Conservation (phyloP, 2,113 vertebrate genomes). For the Aphelocoma coerulescens region DNA sequence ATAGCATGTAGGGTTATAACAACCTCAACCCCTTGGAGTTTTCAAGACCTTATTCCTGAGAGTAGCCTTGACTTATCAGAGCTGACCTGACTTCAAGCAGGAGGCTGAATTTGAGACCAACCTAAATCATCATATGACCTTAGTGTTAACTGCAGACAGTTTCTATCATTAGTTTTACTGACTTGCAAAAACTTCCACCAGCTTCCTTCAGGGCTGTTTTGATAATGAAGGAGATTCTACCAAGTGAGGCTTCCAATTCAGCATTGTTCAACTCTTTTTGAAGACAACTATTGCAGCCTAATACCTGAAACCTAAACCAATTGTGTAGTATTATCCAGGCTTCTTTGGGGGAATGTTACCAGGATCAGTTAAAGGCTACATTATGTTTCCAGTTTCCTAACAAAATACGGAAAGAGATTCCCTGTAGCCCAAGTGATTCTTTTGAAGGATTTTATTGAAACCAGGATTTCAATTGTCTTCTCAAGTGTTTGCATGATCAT, state of each 20-base stretch:
- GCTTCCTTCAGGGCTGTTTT: background rate
- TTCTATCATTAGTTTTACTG: background rate
- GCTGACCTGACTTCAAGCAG: background rate
- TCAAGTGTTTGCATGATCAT: background rate
- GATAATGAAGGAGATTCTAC: background rate
- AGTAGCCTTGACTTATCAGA: background rate
- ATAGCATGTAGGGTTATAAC: background rate
- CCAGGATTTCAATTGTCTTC: conserved; percentile 3
- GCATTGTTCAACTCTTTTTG: background rate
- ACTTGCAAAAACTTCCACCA: background rate
- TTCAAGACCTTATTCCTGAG: background rate
- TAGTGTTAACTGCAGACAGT: background rate
- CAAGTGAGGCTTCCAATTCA: background rate
- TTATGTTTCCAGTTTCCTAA: background rate
- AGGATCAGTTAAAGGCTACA: background rate
- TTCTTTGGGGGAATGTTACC: background rate
- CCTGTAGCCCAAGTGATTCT: background rate
- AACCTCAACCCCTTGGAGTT: background rate
- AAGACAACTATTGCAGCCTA: background rate
- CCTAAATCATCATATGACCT: background rate
- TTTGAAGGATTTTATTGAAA: conserved; percentile 3
- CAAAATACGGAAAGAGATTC: background rate
- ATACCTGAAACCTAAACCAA: conserved; percentile 17
- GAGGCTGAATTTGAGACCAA: background rate
- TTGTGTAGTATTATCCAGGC: background rate